Base-by-base conservation (phyloP, 30 jellyfish, hydroid and myxozoan genomes). In the Euphysa ruthae region DNA sequence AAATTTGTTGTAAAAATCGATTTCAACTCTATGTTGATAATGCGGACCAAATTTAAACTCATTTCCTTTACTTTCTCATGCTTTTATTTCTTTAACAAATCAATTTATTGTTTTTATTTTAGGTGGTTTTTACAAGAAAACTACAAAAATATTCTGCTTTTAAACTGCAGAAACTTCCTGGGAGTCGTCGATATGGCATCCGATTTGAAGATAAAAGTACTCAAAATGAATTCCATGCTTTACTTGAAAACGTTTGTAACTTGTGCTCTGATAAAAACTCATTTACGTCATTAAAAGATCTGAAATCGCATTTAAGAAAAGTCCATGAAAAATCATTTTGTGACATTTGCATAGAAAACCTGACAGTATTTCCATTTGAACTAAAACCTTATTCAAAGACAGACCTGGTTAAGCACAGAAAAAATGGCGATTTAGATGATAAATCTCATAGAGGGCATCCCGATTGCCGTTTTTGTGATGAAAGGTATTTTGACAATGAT, bases 361-460 rank as follows among this genome's bases (percentile, higher is more conserved):
- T 88, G 62, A 57, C 71, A 23, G 56, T 79, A 8, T 88, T 88
- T 46, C 94, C 97, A 38, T 23, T 32, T 6, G 97, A 88, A 65
- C 71, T 73, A 22, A 74, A 65, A 19, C 55, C 70, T 22, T 88
- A 88, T 42, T 38, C 84, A 4, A 78, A 85, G 27, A 74, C 46
- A 16, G 93, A 80, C 34, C 65, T 88, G 22, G 92, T 88, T 1
- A 49, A 54, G 4, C 97, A 88, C 35, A 72, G 97, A 16, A 73
- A 76, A 35, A 55, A 82, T 5, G 97, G 97, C 2, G 97, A 88
- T 49, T 27, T 60, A 29, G 94, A 88, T 49, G 75, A 88, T 22
- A 71, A 32, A 38, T 88, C 97, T 30, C 73, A 79, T 27, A 63
- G 85, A 38, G 97, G 97, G 6, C 97, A 88, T 68, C 97, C 97